Percentiles rank a stretch among this genome's conserved stretches.
Evolutionary conservation across 2,888 invertebrate genomes (phyloP).

Genomic region (Acanthococcus lagerstroemiae): DNA sequence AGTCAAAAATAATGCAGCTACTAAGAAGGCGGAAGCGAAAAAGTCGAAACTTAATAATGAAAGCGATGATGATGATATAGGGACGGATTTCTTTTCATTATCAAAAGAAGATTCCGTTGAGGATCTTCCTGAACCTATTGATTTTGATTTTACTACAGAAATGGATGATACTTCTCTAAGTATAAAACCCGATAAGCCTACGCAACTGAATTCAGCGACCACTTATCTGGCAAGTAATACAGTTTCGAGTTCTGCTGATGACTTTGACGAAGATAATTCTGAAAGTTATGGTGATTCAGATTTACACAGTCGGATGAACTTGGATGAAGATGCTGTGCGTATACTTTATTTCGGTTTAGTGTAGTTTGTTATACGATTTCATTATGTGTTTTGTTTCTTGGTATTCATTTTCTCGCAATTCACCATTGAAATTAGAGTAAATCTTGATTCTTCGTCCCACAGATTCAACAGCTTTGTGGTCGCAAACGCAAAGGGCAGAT

Average conservation of each 20-base stretch:
- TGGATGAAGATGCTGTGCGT: conserved; percentile 19
- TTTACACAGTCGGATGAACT: neutral
- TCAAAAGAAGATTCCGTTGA: conserved; percentile 33
- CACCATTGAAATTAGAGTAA: neutral
- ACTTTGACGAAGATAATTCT: neutral
- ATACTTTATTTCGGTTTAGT: neutral
- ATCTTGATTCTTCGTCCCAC: neutral
- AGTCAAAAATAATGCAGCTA: neutral
- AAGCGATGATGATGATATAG: conserved; percentile 41
- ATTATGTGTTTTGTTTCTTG: neutral
- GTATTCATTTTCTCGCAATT: neutral
- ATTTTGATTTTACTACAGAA: conserved; percentile 24
- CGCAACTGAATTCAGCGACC: neutral
- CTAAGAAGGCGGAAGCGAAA: conserved; percentile 29
- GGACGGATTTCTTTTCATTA: conserved; percentile 42
- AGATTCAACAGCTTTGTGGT: conserved; percentile 61
- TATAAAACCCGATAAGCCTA: neutral
- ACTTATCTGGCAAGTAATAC: too few species aligned
- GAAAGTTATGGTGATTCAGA: neutral
- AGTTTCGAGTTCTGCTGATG: neutral
- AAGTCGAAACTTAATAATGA: too few species aligned
- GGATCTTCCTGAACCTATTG: conserved; percentile 14
- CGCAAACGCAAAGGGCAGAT: conserved; percentile 48
- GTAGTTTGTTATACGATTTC: neutral
- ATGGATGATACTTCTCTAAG: neutral